These are phyloP conservation scores for Dicrurus megarhynchus DNA, from an alignment of 2,113 vertebrate genomes.

Conservation along the genomic window DNA sequence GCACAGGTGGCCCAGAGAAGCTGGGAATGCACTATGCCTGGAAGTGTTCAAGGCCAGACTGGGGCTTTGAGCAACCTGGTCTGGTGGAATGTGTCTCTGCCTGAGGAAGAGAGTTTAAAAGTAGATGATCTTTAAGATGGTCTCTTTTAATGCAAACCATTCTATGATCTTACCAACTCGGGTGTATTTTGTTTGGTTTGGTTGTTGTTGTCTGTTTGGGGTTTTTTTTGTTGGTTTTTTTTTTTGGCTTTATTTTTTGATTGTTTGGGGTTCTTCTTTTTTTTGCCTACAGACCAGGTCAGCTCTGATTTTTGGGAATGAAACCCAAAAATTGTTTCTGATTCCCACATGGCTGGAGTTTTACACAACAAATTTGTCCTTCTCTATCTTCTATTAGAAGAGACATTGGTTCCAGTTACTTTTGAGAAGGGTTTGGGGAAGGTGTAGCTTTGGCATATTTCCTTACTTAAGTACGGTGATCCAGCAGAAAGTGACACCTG, in stretches of 20 bases:
- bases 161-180: neutral
- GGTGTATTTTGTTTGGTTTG: neutral
- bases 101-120: accelerated
- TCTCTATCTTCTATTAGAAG: neutral
- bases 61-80: neutral
- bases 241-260: neutral
- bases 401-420: neutral
- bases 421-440: neutral
- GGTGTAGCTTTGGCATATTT: neutral
- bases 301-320: neutral
- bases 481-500: neutral
- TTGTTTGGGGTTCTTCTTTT: neutral
- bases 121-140: no score
- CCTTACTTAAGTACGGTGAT: no score
- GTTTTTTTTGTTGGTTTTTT: neutral
- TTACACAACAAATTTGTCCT: neutral
- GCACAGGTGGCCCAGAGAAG: neutral
- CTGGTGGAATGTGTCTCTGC: neutral
- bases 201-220: neutral
- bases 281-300: no score
- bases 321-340: neutral
- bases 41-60: neutral
- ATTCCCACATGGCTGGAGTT: neutral
- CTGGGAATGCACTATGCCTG: neutral
- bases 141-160: neutral